phyloP scores from a whole-genome alignment of 1,140 invertebrate species.

The Mactra quadrangularis region DNA sequence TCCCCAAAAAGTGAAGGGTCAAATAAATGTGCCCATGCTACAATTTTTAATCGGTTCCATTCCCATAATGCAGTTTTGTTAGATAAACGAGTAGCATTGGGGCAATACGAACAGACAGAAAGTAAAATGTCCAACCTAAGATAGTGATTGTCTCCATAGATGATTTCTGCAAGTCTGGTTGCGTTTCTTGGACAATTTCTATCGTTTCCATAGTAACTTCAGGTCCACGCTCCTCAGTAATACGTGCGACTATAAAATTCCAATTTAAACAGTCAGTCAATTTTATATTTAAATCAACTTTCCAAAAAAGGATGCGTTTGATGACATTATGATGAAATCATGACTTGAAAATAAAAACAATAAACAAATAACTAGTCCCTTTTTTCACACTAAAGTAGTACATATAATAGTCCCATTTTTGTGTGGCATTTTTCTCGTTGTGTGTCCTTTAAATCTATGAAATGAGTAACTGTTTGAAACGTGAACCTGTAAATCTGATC shows the following conservation, averaged over 20 bases:
- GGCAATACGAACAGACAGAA: constrained; percentile 19
- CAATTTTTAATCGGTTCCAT: neutral
- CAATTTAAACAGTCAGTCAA: no score
- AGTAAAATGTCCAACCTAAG: constrained; percentile 73
- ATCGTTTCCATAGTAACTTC: constrained; percentile 62
- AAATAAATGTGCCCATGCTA: constrained; percentile 31
- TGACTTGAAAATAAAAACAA: no score
- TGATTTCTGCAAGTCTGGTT: constrained; percentile 65
- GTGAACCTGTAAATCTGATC: constrained; percentile 29
- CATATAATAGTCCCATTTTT: no score
- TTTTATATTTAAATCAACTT: no score
- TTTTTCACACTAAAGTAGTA: no score
- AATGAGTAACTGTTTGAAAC: constrained; percentile 27
- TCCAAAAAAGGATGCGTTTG: no score
- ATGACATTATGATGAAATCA: no score
- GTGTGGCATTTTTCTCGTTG: constrained; percentile 10
- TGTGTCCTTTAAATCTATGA: constrained; percentile 17
- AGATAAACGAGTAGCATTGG: constrained; percentile 30
- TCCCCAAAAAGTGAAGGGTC: constrained; percentile 6
- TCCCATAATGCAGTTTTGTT: constrained; percentile 33
- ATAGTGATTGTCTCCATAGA: constrained; percentile 65
- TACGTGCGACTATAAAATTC: constrained; percentile 71
- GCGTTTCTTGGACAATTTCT: constrained; percentile 62
- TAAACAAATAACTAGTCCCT: no score
- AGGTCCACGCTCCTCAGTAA: constrained; percentile 74